A percentile compares a stretch with the other conserved stretches of the same genome.
Evolutionary conservation across 2,888 invertebrate species (phyloP).

Genomic region (Drosophila prostipennis): DNA sequence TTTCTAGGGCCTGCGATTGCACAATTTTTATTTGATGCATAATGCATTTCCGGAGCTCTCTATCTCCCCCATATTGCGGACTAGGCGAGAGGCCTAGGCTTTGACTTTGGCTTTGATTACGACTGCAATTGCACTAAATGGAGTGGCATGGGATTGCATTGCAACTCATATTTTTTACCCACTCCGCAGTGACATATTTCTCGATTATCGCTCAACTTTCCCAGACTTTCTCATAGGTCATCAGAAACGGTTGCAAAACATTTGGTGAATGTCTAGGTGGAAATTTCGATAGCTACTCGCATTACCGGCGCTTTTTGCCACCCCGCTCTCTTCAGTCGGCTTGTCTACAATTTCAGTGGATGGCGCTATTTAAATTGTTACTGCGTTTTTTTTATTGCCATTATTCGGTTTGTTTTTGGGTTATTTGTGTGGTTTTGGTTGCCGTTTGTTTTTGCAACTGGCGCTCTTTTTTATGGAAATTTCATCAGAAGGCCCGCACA

Average conservation of each 20-base stretch:
- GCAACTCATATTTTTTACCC: conserved; percentile 30
- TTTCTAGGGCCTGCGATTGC: conserved; percentile 12
- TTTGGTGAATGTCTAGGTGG: conserved; percentile 66
- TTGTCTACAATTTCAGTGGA: conserved; percentile 64
- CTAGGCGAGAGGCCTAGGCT: conserved; percentile 72
- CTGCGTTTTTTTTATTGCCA: conserved; percentile 44
- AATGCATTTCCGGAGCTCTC: conserved; percentile 41
- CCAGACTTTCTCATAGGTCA: conserved; percentile 56
- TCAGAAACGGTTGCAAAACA: conserved; percentile 47
- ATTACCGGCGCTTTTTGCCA: conserved; percentile 24
- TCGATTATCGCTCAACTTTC: conserved; percentile 43
- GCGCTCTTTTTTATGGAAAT: conserved; percentile 19
- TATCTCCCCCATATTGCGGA: conserved; percentile 27
- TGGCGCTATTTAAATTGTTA: conserved; percentile 64
- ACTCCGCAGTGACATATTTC: conserved; percentile 35
- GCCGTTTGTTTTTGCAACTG: conserved; percentile 25
- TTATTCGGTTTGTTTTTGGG: conserved; percentile 16
- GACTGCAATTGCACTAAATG: conserved; percentile 17
- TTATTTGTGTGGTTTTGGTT: conserved; percentile 20
- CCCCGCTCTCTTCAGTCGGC: conserved; percentile 24
- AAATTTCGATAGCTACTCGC: conserved; percentile 45
- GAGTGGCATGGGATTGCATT: conserved; percentile 10
- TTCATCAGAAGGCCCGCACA: conserved; percentile 38
- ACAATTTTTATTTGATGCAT: conserved; percentile 13
- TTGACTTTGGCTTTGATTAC: conserved; percentile 71